phyloP scores from a whole-genome alignment of 2,888 invertebrate species.

The Rhogogaster chlorosoma region DNA sequence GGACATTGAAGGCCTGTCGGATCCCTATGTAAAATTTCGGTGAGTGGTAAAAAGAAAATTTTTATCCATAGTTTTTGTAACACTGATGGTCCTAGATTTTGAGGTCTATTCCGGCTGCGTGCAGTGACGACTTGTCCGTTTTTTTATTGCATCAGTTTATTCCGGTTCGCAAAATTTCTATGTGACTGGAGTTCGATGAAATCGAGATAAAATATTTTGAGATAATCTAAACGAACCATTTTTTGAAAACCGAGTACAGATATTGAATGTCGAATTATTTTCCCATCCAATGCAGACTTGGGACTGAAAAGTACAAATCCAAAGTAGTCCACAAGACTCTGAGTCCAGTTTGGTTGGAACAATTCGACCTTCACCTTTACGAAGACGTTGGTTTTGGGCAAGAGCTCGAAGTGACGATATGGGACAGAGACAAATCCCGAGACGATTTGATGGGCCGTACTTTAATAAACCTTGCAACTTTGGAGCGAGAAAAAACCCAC shows the following conservation, averaged over 20 bases:
- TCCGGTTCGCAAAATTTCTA: too few species aligned
- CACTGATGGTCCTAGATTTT: too few species aligned
- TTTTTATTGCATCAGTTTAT: too few species aligned
- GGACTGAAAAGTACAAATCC: constrained; percentile 98
- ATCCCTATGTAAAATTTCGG: constrained; percentile 98
- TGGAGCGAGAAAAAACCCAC: constrained; percentile 95
- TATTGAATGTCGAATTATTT: constrained; percentile 18
- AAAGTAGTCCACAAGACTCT: constrained; percentile 92
- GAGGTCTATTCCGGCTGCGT: too few species aligned
- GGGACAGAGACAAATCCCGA: constrained; percentile 91
- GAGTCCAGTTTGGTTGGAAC: constrained; percentile 96
- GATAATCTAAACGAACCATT: too few species aligned
- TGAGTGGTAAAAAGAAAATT: constrained; percentile 73
- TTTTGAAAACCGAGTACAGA: not conserved
- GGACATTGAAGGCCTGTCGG: constrained; percentile 93
- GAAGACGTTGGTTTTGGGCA: constrained; percentile 92
- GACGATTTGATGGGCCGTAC: constrained; percentile 93
- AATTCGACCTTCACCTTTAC: constrained; percentile 97
- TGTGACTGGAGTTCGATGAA: too few species aligned
- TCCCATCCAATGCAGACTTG: constrained; percentile 83
- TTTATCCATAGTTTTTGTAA: not conserved
- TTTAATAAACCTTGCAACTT: constrained; percentile 89
- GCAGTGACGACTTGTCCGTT: too few species aligned
- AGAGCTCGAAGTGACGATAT: constrained; percentile 93
- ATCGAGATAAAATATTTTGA: too few species aligned